phyloP scores from a whole-genome alignment of 2,888 invertebrate genomes.

The Girardia tigrina region DNA sequence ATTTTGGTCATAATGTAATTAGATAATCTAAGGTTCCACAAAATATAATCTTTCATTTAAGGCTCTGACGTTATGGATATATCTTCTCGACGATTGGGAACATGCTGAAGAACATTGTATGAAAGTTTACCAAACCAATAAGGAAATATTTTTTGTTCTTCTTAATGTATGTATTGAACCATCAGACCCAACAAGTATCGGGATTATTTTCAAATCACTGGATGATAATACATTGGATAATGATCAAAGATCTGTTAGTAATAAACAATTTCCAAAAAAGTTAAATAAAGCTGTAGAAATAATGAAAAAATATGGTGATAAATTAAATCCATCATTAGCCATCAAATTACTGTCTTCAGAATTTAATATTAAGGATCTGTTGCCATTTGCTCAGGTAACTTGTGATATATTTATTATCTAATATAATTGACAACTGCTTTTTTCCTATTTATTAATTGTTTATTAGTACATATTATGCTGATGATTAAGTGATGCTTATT shows the following conservation, averaged over 20 bases:
- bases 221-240: neutral
- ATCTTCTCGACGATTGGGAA: neutral
- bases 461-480: too few species aligned
- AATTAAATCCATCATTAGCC: conserved; percentile 10
- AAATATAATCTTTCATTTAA: too few species aligned
- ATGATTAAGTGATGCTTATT: too few species aligned
- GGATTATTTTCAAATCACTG: neutral
- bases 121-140: neutral
- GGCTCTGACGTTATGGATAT: neutral
- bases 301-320: neutral
- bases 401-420: too few species aligned
- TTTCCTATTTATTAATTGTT: too few species aligned
- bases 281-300: neutral
- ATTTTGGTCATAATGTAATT: too few species aligned
- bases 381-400: conserved; percentile 3
- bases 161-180: conserved; percentile 15
- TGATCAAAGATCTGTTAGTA: neutral
- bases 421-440: too few species aligned
- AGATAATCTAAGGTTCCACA: too few species aligned
- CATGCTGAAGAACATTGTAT: neutral
- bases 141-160: neutral
- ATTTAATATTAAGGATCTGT: neutral
- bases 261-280: neutral
- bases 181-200: neutral
- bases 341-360: neutral